Evolutionary conservation across 1,140 invertebrate genomes (phyloP).

Genomic region (Caenorhabditis tropicalis): DNA sequence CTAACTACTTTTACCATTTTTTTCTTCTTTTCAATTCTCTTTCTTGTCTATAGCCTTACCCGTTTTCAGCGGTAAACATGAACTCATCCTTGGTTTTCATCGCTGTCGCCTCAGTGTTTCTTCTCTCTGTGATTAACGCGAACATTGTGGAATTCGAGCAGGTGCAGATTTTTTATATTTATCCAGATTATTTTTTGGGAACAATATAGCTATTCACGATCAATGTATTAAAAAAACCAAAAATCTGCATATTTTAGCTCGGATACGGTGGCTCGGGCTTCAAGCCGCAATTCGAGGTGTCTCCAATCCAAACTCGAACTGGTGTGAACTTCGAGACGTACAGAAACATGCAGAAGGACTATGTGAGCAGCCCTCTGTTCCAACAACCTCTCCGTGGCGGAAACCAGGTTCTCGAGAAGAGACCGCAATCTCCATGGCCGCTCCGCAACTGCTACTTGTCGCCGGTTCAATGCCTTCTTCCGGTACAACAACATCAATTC

Average conservation of each 20-base stretch:
- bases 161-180: background rate
- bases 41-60: background rate
- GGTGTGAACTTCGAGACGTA: background rate
- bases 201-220: background rate
- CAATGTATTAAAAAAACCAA: background rate
- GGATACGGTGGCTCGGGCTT: background rate
- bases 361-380: background rate
- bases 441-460: slow-evolving; percentile 50
- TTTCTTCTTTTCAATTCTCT: background rate
- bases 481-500: slow-evolving; percentile 46
- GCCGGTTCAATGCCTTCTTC: slow-evolving; percentile 47
- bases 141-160: background rate
- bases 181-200: background rate
- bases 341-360: background rate
- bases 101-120: background rate
- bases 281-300: slow-evolving; percentile 19
- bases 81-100: slow-evolving; percentile 26
- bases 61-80: background rate
- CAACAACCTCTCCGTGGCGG: background rate
- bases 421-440: slow-evolving; percentile 27
- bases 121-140: background rate
- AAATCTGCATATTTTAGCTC: background rate
- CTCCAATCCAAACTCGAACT: background rate
- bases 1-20: background rate
- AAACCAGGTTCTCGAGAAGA: slow-evolving; percentile 7